Conservation (phyloP, 2,113 vertebrate genomes). For the Oreochromis spilurus region DNA sequence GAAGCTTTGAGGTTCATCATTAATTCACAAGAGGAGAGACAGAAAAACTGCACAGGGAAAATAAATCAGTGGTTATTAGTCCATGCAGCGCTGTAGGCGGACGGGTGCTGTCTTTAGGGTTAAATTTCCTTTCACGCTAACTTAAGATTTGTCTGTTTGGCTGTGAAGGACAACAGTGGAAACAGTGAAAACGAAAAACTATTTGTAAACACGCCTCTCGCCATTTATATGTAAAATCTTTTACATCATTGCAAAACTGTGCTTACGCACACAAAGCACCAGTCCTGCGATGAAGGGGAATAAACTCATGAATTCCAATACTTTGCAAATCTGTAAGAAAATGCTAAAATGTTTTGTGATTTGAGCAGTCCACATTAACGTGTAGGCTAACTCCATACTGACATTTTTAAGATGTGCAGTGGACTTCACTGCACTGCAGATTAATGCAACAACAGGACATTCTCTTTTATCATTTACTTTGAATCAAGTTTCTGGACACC, state of each 20-base stretch:
- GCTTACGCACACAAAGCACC: not conserved
- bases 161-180: not conserved
- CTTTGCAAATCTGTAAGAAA: not conserved
- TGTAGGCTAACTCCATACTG: fast-evolving
- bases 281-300: not conserved
- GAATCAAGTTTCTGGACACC: not conserved
- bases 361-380: not conserved
- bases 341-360: not conserved
- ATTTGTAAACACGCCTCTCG: not conserved
- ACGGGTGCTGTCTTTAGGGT: not conserved
- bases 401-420: not conserved
- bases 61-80: constrained; percentile 10
- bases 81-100: not conserved
- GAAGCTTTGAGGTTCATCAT: constrained; percentile 21
- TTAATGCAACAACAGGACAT: not conserved
- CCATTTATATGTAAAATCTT: not conserved
- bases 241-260: not conserved
- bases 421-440: not conserved
- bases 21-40: constrained; percentile 16
- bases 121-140: not conserved
- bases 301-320: not conserved
- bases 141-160: not conserved
- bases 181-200: not conserved
- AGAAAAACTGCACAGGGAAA: not conserved
- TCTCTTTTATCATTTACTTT: not conserved